Evolutionary conservation across 2,888 invertebrate species (phyloP).

Genomic region (Sarcophaga variegata): DNA sequence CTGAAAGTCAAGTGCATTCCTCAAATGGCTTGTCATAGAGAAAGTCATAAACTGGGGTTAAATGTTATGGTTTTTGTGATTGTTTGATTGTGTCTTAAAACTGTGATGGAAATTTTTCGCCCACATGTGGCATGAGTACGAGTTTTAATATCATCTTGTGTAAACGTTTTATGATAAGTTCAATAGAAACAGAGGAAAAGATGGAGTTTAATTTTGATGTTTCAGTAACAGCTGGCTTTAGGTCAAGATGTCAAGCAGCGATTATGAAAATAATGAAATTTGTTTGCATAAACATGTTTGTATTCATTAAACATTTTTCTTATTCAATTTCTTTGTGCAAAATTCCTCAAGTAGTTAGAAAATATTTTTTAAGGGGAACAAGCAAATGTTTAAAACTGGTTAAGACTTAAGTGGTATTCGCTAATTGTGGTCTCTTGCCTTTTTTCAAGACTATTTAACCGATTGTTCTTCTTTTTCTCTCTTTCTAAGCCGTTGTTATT

Average conservation of each 20-base stretch:
- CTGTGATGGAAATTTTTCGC: conserved; percentile 23
- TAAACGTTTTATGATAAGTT: too few species aligned
- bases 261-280: not conserved
- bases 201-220: not conserved
- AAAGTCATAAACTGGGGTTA: conserved; percentile 3
- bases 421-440: not conserved
- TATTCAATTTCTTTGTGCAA: conserved; percentile 13
- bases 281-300: not conserved
- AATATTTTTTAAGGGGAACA: not conserved
- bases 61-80: not conserved
- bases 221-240: not conserved
- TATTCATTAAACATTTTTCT: conserved; percentile 1
- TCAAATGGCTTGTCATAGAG: conserved; percentile 16
- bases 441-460: not conserved
- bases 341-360: conserved; percentile 29
- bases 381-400: not conserved
- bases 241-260: not conserved
- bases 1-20: conserved; percentile 34
- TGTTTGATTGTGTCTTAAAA: not conserved
- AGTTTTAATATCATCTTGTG: too few species aligned
- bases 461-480: not conserved
- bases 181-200: too few species aligned
- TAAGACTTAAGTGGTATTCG: conserved; percentile 21
- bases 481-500: not conserved
- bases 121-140: too few species aligned